Evolutionary conservation across 2,113 vertebrate genomes (phyloP).

Genomic region (Clarias gariepinus): DNA sequence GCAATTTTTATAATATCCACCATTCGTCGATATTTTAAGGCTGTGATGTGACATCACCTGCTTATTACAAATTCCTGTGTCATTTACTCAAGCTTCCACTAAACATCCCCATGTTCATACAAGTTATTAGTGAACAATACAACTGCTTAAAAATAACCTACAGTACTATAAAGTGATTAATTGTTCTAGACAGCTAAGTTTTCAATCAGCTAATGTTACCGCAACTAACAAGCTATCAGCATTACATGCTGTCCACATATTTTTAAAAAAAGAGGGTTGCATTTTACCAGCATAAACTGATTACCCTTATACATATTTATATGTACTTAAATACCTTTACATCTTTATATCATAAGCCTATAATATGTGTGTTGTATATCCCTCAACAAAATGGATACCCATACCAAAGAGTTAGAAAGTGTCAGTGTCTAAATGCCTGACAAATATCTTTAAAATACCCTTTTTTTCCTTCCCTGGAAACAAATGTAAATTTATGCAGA

Average conservation of each 20-base stretch:
- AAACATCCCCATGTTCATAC: background rate
- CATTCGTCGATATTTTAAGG: background rate
- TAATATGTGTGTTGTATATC: background rate
- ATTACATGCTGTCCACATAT: background rate
- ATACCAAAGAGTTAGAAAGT: background rate
- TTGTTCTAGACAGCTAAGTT: background rate
- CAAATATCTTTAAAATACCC: background rate
- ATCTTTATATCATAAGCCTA: background rate
- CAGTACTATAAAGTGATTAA: background rate
- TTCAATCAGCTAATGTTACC: background rate
- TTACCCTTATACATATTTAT: background rate
- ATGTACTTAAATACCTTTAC: background rate
- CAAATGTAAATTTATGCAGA: slow-evolving; percentile 3
- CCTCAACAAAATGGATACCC: background rate
- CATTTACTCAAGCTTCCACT: background rate
- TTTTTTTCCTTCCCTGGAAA: slow-evolving; percentile 25
- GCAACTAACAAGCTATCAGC: background rate
- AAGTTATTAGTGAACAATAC: background rate
- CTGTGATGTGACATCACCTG: background rate
- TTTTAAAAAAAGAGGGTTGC: background rate
- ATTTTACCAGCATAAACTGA: background rate
- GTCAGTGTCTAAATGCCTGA: slow-evolving; percentile 9
- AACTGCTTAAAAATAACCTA: background rate
- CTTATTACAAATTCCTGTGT: background rate
- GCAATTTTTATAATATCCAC: background rate